Evolutionary conservation across 2,113 vertebrate species (phyloP).

Genomic region (Leucopsar rothschildi): DNA sequence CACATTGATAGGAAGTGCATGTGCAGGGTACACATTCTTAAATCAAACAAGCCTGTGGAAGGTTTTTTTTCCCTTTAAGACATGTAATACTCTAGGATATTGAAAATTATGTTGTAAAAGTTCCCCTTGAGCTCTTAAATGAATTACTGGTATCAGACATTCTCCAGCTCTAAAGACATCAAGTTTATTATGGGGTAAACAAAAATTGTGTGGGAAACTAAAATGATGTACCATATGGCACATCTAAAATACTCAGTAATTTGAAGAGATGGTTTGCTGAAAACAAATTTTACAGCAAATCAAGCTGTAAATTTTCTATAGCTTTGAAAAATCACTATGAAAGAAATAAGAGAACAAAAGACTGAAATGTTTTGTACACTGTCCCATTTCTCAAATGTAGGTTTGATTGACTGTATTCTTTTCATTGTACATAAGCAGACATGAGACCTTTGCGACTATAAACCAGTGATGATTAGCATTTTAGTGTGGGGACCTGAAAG

Average conservation of each 20-base stretch:
- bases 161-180: not conserved
- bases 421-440: not conserved
- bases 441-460: not conserved
- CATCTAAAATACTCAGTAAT: not conserved
- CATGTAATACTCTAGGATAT: not conserved
- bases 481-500: not conserved
- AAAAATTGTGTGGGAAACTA: not conserved
- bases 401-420: not conserved
- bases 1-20: not conserved
- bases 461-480: not conserved
- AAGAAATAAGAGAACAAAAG: not conserved
- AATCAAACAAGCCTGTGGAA: not conserved
- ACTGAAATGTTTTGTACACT: not conserved
- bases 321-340: slow-evolving; percentile 4
- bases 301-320: not conserved
- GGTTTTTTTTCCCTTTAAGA: not conserved
- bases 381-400: not conserved
- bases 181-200: not conserved
- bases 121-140: not conserved
- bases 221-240: slow-evolving; percentile 24
- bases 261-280: slow-evolving; percentile 11
- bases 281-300: slow-evolving; percentile 15
- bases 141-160: not conserved
- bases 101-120: not conserved
- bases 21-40: not conserved